Conservation (phyloP, 53 echinoderm and acorn worm genomes). For the Glandiceps talaboti region DNA sequence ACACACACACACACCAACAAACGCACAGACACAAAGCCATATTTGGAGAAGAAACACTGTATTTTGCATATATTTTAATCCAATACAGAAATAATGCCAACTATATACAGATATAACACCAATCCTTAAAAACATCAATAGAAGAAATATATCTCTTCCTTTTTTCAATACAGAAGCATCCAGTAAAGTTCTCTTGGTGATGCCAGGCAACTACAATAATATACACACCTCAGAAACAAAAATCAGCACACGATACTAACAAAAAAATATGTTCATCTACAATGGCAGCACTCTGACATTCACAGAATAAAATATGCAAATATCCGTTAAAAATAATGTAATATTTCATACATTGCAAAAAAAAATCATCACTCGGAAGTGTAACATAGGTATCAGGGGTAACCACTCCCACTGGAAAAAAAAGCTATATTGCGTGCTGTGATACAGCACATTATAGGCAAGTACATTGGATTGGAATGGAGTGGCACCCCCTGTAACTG, state of each 20-base stretch:
- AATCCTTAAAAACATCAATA: neutral
- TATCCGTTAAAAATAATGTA: neutral
- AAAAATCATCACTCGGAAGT: too few relatives aligned
- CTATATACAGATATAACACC: neutral
- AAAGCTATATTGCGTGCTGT: neutral
- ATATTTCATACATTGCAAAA: neutral
- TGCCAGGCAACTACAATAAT: neutral
- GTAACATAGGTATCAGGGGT: too few relatives aligned
- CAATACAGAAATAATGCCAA: neutral
- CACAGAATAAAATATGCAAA: neutral
- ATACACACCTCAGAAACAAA: neutral
- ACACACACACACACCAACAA: neutral
- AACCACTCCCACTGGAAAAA: neutral
- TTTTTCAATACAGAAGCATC: neutral
- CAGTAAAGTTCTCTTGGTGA: neutral
- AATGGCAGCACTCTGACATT: neutral
- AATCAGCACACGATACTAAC: neutral
- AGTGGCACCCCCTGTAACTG: neutral
- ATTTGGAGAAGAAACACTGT: neutral
- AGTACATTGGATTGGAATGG: neutral
- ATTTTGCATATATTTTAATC: neutral
- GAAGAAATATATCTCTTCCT: neutral
- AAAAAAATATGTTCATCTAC: neutral
- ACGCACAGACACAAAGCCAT: neutral
- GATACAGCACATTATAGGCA: neutral